Evolutionary conservation across 2,113 vertebrate genomes (phyloP), one percentile per base, ranked within the genome.

Genomic region (Limnothrissa miodon): DNA sequence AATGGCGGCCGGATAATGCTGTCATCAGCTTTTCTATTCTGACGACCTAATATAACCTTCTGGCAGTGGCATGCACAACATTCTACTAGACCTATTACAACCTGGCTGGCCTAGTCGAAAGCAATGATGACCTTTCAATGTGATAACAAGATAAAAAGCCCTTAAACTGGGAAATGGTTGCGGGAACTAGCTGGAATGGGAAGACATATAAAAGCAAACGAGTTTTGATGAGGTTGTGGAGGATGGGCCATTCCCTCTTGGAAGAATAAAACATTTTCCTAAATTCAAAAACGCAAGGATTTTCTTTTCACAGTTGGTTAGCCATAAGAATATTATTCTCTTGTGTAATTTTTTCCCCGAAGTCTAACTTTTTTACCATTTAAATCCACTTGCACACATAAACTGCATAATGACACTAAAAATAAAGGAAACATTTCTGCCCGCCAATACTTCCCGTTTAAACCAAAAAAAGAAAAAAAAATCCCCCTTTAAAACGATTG

Each of bases 281-380:
- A 9, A 82, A 70, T 80, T 86, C 83, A 78, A 85, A 86, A 85
- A 87, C 78, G 39, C 10, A 74, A 36, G 66, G 66, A 74, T 29
- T 17, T 29, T 33, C 13, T 84, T 74, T 70, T 62, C 44, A 70
- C 81, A 85, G 85, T 87, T 87, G 82, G 78, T 84, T 83, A 84
- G 45, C 78, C 84, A 78, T 79, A n/a, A n/a, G n/a, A n/a, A n/a
- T n/a, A n/a, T n/a, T n/a, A 45, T 81, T 83, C 85, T 86, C 83
- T 53, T 83, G 84, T 85, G 81, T 84, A 78, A 83, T 84, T 85
- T 87, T 33, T 85, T 82, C 85, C 83, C 85, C 80, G 29, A 86
- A 87, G 86, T 87, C 87, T 66, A 87, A 85, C 70, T 85, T 81
- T 9, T 84, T 87, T 90, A 88, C 88, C 85, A 80, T 82, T 83